Evolutionary conservation across 2,797 vertebrate species (phyloP), one percentile per base, ranked within the genome.

Genomic region (Myiotriccus ornatus): DNA sequence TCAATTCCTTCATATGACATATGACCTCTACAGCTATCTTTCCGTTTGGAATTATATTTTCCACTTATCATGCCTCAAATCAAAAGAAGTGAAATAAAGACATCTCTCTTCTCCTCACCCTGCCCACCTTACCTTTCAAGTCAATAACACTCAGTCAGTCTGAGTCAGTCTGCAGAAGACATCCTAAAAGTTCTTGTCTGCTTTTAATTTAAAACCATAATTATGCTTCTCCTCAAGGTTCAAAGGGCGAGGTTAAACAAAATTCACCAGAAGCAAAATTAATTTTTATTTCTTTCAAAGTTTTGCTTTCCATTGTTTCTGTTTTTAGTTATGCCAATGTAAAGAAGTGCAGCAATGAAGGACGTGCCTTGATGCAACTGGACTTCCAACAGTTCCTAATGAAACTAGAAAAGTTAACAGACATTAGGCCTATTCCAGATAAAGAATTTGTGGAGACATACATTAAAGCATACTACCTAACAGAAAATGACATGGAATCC

Each of bases 371-470:
- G 97, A 99, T 99, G 99, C 99, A 99, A 94, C 97, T 99, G 97
- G 99, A 99, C 96, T 99, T 99, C 94, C 99, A 99, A 63, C 99
- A 99, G 96, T 99, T 99, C 97, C 98, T 99, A 92, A 99, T 99
- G 98, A 99, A 99, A 97, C 98, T 99, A 94, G 99, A 99, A 97
- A 99, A 99, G 94, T 97, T 99, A 94, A 99, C 99, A 15, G 99
- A 99, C 96, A 98, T 99, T 94, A 98, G 99, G n/a, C 99, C 99
- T 57, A 99, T 99, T 97, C 99, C 99, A 2, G 99, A 99, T 97
- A 99, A 99, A 90, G 99, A 99, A 97, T 99, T 99, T 96, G 99
- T 99, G n/a, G 99, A 99, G 97, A 99, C 98, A 52, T 99, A 99
- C 95, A 99, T 99, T 97, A 99, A 99, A 96, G 99, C 99, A 23